Conservation (phyloP, 2,888 invertebrate species). For the Azorinus chamasolen region DNA sequence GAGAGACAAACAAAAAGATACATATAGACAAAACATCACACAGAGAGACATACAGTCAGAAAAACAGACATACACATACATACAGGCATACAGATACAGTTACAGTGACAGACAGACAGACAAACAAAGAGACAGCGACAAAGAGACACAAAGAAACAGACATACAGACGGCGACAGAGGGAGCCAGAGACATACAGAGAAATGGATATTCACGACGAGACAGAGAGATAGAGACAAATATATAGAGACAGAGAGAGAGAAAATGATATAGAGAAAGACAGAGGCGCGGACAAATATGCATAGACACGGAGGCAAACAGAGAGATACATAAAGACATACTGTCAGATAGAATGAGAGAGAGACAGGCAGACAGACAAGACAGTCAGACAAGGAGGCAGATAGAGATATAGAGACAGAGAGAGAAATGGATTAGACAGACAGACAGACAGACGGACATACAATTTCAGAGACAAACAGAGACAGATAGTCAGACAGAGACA, state of each 20-base stretch:
- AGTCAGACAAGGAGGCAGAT: neutral
- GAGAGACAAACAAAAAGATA: constrained; percentile 20
- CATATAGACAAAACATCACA: constrained; percentile 14
- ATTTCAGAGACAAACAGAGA: neutral
- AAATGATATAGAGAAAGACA: neutral
- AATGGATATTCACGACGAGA: neutral
- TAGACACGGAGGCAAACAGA: neutral
- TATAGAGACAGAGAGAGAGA: neutral
- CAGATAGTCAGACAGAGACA: neutral
- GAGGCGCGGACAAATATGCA: neutral
- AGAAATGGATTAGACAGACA: neutral
- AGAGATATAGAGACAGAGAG: no score
- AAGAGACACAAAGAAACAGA: neutral
- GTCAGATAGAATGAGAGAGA: neutral
- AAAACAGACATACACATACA: neutral
- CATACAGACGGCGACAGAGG: neutral
- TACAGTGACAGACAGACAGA: neutral
- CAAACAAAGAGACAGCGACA: neutral
- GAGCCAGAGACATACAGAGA: neutral
- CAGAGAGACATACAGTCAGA: neutral
- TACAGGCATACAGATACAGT: neutral
- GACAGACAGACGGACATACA: neutral
- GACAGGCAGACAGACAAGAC: neutral
- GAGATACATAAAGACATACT: neutral
- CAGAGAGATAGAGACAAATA: neutral